phyloP scores from a whole-genome alignment of 1,140 invertebrate species.

The Drosophila suzukii region DNA sequence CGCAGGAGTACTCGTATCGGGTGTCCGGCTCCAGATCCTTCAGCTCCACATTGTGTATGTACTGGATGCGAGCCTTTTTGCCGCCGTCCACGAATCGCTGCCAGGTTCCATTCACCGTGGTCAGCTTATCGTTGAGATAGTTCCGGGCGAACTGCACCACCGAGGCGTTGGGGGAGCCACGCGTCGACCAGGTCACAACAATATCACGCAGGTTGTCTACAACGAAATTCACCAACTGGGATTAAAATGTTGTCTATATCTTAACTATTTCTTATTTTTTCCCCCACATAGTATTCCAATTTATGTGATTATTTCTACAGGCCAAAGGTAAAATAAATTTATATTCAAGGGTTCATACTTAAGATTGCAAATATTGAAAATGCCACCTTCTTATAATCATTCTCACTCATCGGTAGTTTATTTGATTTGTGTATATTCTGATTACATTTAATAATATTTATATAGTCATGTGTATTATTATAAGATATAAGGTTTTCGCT shows the following conservation, averaged over 20 bases:
- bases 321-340: too few relatives aligned
- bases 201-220: slow-evolving; percentile 89
- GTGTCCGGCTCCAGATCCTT: slow-evolving; percentile 86
- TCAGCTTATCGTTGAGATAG: slow-evolving; percentile 85
- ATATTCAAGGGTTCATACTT: too few relatives aligned
- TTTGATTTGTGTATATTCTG: not conserved
- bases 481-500: not conserved
- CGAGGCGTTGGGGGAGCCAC: slow-evolving; percentile 88
- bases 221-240: slow-evolving; percentile 1
- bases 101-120: slow-evolving; percentile 85
- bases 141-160: slow-evolving; percentile 92
- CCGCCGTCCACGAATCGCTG: slow-evolving; percentile 93
- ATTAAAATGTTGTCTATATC: not conserved
- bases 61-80: slow-evolving; percentile 87
- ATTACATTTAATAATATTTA: not conserved
- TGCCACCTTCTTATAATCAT: not conserved
- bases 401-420: not conserved
- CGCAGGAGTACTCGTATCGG: slow-evolving; percentile 92
- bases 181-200: slow-evolving; percentile 96
- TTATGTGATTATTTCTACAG: too few relatives aligned
- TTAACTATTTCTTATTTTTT: too few relatives aligned
- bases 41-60: slow-evolving; percentile 91
- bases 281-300: too few relatives aligned
- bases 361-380: not conserved
- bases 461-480: not conserved